Evolutionary conservation across 2,888 invertebrate species (phyloP).

Genomic region (Clostera curtula): DNA sequence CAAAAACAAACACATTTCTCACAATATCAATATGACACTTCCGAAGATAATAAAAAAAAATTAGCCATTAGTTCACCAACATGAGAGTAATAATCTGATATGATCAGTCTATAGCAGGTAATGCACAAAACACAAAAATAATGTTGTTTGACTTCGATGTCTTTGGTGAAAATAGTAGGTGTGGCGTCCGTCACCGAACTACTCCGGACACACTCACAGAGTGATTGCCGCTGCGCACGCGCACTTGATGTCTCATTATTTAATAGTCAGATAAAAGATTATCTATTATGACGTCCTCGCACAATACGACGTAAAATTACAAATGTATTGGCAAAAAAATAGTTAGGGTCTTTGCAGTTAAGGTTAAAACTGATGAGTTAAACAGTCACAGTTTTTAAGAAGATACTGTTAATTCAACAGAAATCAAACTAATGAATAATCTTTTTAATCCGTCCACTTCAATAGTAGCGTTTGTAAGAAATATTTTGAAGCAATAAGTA

Average conservation of each 20-base stretch:
- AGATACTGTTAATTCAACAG: no score
- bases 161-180: no score
- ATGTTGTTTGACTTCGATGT: no score
- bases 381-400: no score
- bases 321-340: conserved; percentile 35
- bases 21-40: conserved; percentile 15
- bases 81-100: no score
- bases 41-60: conserved; percentile 11
- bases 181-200: conserved; percentile 28
- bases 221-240: conserved; percentile 33
- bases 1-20: conserved; percentile 34
- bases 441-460: no score
- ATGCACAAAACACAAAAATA: no score
- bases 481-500: no score
- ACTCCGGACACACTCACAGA: conserved; percentile 29
- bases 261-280: conserved; percentile 70
- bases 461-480: no score
- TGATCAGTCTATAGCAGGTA: no score
- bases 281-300: conserved; percentile 64
- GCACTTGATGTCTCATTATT: conserved; percentile 51
- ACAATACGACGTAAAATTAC: conserved; percentile 53
- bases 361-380: no score
- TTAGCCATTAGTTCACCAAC: conserved; percentile 14
- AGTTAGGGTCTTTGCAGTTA: conserved; percentile 21
- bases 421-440: no score